Percentiles rank a stretch among this genome's conserved stretches.
Evolutionary conservation across 2,888 invertebrate genomes (phyloP).

Genomic region (Cataglyphis altisquamis): DNA sequence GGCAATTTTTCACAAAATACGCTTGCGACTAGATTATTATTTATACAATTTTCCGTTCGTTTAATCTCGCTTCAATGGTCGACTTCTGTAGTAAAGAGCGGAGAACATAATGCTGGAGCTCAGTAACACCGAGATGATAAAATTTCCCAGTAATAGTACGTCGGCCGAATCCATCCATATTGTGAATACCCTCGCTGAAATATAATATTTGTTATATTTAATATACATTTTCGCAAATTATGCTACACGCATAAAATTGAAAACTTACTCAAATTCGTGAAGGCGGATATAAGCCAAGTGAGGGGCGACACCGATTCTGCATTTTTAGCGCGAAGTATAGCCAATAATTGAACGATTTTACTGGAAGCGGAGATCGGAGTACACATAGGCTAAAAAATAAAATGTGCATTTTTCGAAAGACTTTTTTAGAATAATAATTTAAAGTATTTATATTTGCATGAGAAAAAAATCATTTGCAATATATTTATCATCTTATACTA

Average conservation of each 20-base stretch:
- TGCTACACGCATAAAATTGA: not conserved
- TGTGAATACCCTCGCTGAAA: constrained; percentile 93
- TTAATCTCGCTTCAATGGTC: constrained; percentile 82
- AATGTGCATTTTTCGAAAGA: not conserved
- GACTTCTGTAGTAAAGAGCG: constrained; percentile 89
- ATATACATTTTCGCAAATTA: not conserved
- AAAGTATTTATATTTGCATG: not conserved
- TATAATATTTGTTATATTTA: not conserved
- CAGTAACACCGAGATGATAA: constrained; percentile 90
- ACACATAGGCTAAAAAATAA: constrained; percentile 89
- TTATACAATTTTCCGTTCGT: not conserved
- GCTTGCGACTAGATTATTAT: constrained; percentile 31
- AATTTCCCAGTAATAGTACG: constrained; percentile 90
- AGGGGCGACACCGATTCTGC: constrained; percentile 92
- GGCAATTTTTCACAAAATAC: not conserved
- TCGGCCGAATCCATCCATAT: constrained; percentile 93
- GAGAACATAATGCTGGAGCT: constrained; percentile 91
- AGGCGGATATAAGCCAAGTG: constrained; percentile 94
- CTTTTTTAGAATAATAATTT: not conserved
- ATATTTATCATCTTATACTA: constrained; percentile 83
- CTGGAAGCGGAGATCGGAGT: constrained; percentile 94
- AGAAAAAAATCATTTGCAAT: not conserved
- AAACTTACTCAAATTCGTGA: constrained; percentile 93
- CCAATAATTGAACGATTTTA: constrained; percentile 92
- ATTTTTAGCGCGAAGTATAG: constrained; percentile 91